phyloP scores from a whole-genome alignment of 2,797 vertebrate genomes.

The Microchirus variegatus region DNA sequence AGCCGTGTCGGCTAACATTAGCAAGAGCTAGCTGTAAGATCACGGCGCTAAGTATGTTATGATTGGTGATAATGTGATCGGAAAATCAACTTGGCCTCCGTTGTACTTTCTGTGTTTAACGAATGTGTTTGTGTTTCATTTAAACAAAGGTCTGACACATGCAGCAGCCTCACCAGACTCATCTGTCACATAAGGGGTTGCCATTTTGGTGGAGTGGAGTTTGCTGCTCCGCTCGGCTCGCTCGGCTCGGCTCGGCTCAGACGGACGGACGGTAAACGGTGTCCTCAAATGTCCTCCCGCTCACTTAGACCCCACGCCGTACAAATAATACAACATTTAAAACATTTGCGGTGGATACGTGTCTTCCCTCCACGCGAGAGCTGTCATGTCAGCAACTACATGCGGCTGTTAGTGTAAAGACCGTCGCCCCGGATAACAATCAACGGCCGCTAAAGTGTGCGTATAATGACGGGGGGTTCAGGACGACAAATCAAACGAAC shows the following conservation, averaged over 20 bases:
- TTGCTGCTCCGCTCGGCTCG: slow-evolving; percentile 70
- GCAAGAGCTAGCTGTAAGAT: slow-evolving; percentile 13
- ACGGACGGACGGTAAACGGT: background rate
- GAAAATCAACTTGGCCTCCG: rapidly evolving
- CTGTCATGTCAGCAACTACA: slow-evolving; percentile 29
- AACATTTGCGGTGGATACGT: background rate
- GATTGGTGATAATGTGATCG: background rate
- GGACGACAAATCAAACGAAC: slow-evolving; percentile 42
- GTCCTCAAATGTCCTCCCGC: slow-evolving; percentile 7
- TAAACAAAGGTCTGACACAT: slow-evolving; percentile 44
- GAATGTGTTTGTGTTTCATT: background rate
- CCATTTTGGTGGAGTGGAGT: slow-evolving; percentile 86
- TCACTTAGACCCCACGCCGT: slow-evolving; percentile 3
- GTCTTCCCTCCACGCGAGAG: background rate
- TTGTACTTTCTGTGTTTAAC: background rate
- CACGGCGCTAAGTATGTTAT: background rate
- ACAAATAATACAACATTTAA: slow-evolving; percentile 1
- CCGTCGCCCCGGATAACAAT: background rate
- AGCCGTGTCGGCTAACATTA: slow-evolving; percentile 10
- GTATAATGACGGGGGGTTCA: background rate
- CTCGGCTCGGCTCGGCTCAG: slow-evolving; percentile 73
- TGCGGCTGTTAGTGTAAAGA: background rate
- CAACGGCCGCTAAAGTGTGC: background rate
- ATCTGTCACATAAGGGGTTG: slow-evolving; percentile 95
- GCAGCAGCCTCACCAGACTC: slow-evolving; percentile 88